Percentiles rank a stretch among this genome's conserved stretches.
phyloP scores from a whole-genome alignment of 2,797 vertebrate genomes.

The Corythornis leucogaster region DNA sequence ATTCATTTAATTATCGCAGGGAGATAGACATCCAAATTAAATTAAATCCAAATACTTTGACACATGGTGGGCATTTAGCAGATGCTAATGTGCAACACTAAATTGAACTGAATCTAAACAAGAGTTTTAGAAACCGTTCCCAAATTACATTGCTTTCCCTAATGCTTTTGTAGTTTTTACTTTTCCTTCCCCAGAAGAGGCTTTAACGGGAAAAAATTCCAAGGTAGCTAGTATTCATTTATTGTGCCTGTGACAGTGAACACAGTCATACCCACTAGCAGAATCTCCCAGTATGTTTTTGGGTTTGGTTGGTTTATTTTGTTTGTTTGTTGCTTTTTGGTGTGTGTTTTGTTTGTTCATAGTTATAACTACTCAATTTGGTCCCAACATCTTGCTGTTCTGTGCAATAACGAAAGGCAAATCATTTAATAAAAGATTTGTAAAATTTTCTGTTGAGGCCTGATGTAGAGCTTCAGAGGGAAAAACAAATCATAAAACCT shows the following conservation, averaged over 20 bases:
- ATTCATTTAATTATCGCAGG: conserved; percentile 46
- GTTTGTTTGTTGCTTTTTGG: too few species aligned
- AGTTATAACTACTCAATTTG: not conserved
- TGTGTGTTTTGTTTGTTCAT: not conserved
- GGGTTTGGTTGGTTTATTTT: not conserved
- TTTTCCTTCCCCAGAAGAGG: not conserved
- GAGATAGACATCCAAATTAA: conserved; percentile 34
- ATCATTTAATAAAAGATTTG: not conserved
- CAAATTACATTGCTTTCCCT: conserved; percentile 27
- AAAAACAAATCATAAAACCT: not conserved
- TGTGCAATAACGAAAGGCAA: not conserved
- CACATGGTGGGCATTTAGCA: conserved; percentile 40
- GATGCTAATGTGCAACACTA: conserved; percentile 47
- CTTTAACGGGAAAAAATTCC: not conserved
- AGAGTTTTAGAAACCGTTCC: conserved; percentile 9
- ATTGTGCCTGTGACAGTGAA: not conserved
- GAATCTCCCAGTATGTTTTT: not conserved
- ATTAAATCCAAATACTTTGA: conserved; percentile 46
- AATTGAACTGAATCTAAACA: conserved; percentile 49
- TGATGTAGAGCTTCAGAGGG: not conserved
- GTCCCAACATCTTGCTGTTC: not conserved
- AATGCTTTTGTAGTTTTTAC: not conserved
- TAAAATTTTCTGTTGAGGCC: not conserved
- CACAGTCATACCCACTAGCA: not conserved
- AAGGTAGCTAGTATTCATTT: not conserved